phyloP scores from a whole-genome alignment of 2,888 invertebrate genomes.

The Amphimallon solstitiale region DNA sequence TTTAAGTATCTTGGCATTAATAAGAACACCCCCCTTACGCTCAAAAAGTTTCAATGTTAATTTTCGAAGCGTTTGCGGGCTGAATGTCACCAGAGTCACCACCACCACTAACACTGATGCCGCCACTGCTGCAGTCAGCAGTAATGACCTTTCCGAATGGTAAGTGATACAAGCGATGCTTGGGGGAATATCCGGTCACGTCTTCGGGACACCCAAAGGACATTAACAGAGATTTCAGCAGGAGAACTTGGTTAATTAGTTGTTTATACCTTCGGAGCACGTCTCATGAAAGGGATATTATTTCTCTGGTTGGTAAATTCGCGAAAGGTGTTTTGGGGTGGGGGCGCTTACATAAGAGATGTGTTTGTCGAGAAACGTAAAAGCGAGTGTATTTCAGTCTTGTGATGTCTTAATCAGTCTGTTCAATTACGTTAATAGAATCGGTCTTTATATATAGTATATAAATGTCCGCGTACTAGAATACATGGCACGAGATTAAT shows the following conservation, averaged over 20 bases:
- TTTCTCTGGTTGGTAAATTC: constrained; percentile 1
- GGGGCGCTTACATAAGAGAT: too few species aligned
- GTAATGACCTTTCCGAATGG: constrained; percentile 45
- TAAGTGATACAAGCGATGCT: constrained; percentile 62
- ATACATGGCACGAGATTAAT: too few species aligned
- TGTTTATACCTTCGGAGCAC: constrained; percentile 55
- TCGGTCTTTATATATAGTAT: too few species aligned
- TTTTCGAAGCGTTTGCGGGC: constrained; percentile 22
- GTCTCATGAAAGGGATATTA: constrained; percentile 41
- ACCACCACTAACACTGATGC: neutral
- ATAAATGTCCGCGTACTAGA: too few species aligned
- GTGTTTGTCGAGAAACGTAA: too few species aligned
- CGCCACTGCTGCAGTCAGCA: neutral
- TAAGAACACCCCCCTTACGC: neutral
- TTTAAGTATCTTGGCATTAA: constrained; percentile 28
- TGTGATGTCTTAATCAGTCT: too few species aligned
- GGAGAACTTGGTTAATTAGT: constrained; percentile 58
- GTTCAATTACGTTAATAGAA: too few species aligned
- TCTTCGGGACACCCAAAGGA: constrained; percentile 53
- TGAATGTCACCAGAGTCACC: constrained; percentile 1
- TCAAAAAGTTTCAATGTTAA: constrained; percentile 28
- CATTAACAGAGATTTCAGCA: constrained; percentile 54
- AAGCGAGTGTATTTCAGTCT: too few species aligned
- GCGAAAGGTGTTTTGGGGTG: neutral
- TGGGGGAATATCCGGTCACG: constrained; percentile 56